Percentiles rank a stretch among this genome's conserved stretches.
These are phyloP conservation scores for Glomeris maerens DNA, from an alignment of 1,140 invertebrate species.

Conservation along the genomic window DNA sequence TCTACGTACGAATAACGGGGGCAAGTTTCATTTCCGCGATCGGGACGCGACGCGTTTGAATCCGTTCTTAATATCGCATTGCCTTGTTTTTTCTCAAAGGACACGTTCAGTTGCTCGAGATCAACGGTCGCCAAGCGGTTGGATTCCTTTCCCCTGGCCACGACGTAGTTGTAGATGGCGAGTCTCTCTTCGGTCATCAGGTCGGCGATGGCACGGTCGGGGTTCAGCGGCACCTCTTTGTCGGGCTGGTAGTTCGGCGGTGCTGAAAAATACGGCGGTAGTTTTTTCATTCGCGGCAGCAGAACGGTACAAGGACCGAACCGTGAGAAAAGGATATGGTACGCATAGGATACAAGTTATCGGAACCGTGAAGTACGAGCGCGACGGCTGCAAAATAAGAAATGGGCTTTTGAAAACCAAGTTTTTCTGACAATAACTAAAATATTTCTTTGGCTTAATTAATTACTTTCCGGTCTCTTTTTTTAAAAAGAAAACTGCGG, in stretches of 20 bases:
- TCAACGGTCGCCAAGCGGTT: constrained; percentile 18
- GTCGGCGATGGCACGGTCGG: constrained; percentile 16
- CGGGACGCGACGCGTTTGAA: background rate
- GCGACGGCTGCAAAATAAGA: background rate
- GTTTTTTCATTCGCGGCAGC: background rate
- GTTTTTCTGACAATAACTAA: background rate
- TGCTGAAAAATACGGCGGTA: background rate
- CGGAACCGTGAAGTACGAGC: background rate
- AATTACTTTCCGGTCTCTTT: background rate
- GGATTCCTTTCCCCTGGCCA: constrained; percentile 17
- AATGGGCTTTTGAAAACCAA: background rate
- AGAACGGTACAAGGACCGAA: background rate
- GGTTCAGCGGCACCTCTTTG: constrained; percentile 19
- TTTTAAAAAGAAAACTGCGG: too few relatives aligned
- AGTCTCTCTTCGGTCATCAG: constrained; percentile 21
- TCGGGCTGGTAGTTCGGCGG: constrained; percentile 1
- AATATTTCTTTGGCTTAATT: background rate
- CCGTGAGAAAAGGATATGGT: too few relatives aligned
- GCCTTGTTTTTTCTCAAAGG: constrained; percentile 22
- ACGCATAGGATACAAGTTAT: too few relatives aligned
- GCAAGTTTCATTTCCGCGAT: background rate
- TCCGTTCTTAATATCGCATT: constrained; percentile 13
- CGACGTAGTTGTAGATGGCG: constrained; percentile 24
- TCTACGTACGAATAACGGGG: background rate
- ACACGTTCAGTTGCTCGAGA: constrained; percentile 23